Conservation (phyloP, 30 jellyfish, hydroid and myxozoan genomes). For the Chironex yamaguchii region DNA sequence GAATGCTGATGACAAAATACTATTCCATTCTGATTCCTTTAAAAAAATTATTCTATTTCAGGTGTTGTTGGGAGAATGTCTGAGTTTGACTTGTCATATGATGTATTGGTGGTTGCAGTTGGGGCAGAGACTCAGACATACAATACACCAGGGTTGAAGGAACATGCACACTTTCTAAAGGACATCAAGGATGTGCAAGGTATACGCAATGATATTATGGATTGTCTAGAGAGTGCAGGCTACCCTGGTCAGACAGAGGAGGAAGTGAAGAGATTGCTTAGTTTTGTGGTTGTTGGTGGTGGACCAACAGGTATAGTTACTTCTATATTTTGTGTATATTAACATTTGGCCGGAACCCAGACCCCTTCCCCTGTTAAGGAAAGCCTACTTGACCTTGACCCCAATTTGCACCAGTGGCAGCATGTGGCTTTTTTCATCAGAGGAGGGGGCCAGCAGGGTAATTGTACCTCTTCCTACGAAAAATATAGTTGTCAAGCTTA, state of each 20-base stretch:
- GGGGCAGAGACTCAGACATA: slow-evolving; percentile 94
- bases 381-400: too few species aligned
- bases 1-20: too few species aligned
- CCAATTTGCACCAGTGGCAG: too few species aligned
- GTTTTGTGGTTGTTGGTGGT: slow-evolving; percentile 97
- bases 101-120: slow-evolving; percentile 76
- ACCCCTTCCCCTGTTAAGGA: too few species aligned
- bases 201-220: slow-evolving; percentile 79
- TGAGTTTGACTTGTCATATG: slow-evolving; percentile 62
- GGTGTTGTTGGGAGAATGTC: slow-evolving; percentile 67
- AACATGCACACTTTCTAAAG: slow-evolving; percentile 75
- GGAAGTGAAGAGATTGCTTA: slow-evolving; percentile 78
- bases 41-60: too few species aligned
- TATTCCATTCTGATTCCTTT: too few species aligned
- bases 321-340: too few species aligned
- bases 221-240: slow-evolving; percentile 87
- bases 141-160: slow-evolving; percentile 72
- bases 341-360: too few species aligned
- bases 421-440: too few species aligned
- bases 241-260: slow-evolving; percentile 88
- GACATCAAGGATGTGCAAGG: slow-evolving; percentile 78
- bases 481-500: too few species aligned
- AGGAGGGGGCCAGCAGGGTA: too few species aligned
- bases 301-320: slow-evolving; percentile 99
- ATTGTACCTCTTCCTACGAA: too few species aligned